Evolutionary conservation across 2,888 invertebrate genomes (phyloP).

Genomic region (Polydesmus complanatus): DNA sequence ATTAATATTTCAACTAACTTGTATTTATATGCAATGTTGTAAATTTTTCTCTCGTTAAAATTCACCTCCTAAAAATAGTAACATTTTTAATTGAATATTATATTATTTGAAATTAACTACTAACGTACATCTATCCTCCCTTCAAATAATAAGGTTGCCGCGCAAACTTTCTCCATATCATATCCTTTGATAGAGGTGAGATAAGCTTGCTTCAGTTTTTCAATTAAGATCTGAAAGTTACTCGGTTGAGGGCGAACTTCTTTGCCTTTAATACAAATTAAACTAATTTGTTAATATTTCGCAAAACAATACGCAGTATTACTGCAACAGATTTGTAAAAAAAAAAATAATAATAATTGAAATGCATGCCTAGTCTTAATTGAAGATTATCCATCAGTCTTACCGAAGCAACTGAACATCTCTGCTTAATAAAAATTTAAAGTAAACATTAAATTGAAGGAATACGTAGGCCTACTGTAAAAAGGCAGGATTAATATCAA

Average conservation of each 20-base stretch:
- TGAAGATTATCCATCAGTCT: conserved; percentile 96
- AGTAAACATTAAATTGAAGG: background rate
- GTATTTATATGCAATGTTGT: conserved; percentile 56
- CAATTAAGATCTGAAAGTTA: conserved; percentile 47
- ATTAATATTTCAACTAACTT: conserved; percentile 34
- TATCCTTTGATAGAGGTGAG: conserved; percentile 77
- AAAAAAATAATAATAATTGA: background rate
- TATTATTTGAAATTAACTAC: conserved; percentile 19
- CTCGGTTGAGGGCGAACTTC: background rate
- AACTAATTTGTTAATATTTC: background rate
- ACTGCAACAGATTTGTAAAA: too few relatives aligned
- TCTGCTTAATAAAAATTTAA: conserved; percentile 29
- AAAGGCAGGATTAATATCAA: too few relatives aligned
- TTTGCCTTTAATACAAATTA: background rate
- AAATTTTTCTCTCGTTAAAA: conserved; percentile 58
- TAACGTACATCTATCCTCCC: conserved; percentile 38
- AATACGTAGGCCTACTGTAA: too few relatives aligned
- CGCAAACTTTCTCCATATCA: conserved; percentile 62
- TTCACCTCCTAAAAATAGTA: conserved; percentile 46
- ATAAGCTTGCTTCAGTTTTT: conserved; percentile 70
- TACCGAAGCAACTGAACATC: conserved; percentile 89
- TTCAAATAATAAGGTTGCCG: conserved; percentile 91
- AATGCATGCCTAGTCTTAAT: conserved; percentile 62
- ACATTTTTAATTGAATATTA: background rate
- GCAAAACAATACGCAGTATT: too few relatives aligned